These are phyloP conservation scores for Siniperca scherzeri DNA, from an alignment of 2,797 vertebrate genomes.

Conservation along the genomic window DNA sequence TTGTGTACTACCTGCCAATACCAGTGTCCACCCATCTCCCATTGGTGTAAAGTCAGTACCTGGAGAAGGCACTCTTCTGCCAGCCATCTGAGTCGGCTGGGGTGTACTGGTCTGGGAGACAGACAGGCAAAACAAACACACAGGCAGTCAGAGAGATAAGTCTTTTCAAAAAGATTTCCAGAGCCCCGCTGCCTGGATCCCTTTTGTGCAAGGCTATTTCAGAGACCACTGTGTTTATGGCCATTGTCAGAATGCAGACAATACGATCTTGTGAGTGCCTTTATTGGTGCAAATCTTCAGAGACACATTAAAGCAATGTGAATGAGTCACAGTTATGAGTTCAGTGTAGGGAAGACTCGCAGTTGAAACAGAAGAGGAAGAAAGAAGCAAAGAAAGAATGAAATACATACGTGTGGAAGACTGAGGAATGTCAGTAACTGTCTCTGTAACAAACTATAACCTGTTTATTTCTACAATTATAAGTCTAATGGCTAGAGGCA, in stretches of 20 bases:
- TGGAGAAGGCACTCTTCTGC: slow-evolving; percentile 60
- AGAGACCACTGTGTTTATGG: slow-evolving; percentile 23
- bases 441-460: not conserved
- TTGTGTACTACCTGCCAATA: not conserved
- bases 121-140: slow-evolving; percentile 17
- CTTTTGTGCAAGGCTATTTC: slow-evolving; percentile 13
- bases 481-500: not conserved
- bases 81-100: slow-evolving; percentile 46
- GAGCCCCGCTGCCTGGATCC: not conserved
- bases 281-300: not conserved
- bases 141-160: slow-evolving; percentile 12
- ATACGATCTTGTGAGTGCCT: slow-evolving; percentile 12
- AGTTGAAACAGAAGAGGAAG: not conserved
- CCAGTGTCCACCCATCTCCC: not conserved
- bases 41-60: slow-evolving; percentile 62
- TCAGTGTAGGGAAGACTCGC: not conserved
- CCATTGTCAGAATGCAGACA: slow-evolving; percentile 15
- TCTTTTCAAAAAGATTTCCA: slow-evolving; percentile 35
- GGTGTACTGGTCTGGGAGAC: slow-evolving; percentile 41
- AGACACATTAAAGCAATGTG: slow-evolving; percentile 13
- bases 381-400: slow-evolving; percentile 17
- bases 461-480: not conserved
- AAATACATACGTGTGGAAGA: not conserved
- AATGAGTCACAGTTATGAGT: slow-evolving; percentile 3
- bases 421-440: not conserved